Base-by-base conservation (phyloP, 2,888 invertebrate species). In the Apodemia duryi region DNA sequence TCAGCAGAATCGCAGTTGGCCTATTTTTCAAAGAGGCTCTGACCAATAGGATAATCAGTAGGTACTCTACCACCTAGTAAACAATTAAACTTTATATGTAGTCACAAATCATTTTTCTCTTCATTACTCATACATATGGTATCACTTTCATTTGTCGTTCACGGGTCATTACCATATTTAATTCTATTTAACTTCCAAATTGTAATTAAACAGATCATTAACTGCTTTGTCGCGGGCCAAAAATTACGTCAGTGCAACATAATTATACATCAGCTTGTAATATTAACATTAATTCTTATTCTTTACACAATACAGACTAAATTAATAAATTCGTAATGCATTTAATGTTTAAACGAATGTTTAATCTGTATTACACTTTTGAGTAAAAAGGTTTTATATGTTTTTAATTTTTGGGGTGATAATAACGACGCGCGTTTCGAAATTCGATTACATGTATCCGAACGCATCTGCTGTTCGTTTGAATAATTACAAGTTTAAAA, bases 401-500 rank as follows among this genome's bases (percentile, higher is more conserved):
- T 51, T 10, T 35, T 57, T 61, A 67, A 67, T 61, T 43, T 49
- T 62, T 41, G 61, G 43, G 60, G 43, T 65, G 54, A 28, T 63
- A 46, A 46, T 46, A 60, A 32, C 32, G 66, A 62, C 64, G 62
- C 64, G 65, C 71, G 68, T 69, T 69, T 70, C 62, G 67, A 72
- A 77, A 83, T 82, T 82, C 81, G 82, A 84, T 83, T 83, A 81
- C 62, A 74, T 80, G 79, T 78, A 80, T 77, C 74, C 75, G 77
- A 76, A 81, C 78, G 82, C 90, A 90, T 90, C 89, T 89, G 90
- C 86, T 78, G 82, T 86, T 86, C 84, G 70, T 89, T 90, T 88
- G 80, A 89, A 88, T 89, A 89, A 89, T 90, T 83, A 86, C 83
- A 81, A 78, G 82, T 82, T 81, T 79, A 74, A 79, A 79, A 80